phyloP scores from a whole-genome alignment of 2,888 invertebrate genomes.

The Trachelus iudaicus region DNA sequence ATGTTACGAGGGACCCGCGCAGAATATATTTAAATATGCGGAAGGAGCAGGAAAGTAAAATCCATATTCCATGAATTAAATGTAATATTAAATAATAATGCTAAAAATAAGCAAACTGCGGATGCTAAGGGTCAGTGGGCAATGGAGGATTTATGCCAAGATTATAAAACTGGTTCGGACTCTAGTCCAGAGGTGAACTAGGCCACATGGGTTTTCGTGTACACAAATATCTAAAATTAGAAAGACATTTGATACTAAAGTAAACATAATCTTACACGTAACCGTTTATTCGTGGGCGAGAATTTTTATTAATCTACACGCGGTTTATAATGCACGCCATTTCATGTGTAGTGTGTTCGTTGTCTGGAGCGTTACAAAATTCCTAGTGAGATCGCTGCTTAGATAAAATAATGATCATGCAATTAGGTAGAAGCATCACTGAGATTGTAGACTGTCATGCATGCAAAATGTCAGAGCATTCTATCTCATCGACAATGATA shows the following conservation, averaged over 20 bases:
- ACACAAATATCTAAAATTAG: conserved; percentile 8
- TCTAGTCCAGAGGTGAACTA: neutral
- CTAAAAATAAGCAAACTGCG: neutral
- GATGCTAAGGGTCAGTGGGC: neutral
- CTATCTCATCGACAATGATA: neutral
- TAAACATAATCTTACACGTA: conserved; percentile 22
- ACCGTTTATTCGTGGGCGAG: neutral
- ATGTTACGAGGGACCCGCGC: neutral
- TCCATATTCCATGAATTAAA: neutral
- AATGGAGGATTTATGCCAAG: conserved; percentile 4
- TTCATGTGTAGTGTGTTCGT: neutral
- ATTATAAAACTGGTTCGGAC: conserved; percentile 1
- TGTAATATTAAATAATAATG: neutral
- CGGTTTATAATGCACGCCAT: neutral
- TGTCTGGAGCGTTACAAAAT: neutral
- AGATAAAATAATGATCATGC: neutral
- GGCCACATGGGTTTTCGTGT: neutral
- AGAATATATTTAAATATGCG: neutral
- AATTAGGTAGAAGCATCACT: neutral
- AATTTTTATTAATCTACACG: neutral
- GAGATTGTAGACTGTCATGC: neutral
- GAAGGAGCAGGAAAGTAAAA: neutral
- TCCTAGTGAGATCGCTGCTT: neutral
- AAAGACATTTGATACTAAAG: conserved; percentile 1
- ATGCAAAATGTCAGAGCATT: neutral